Percentiles rank a stretch among this genome's conserved stretches.
These are phyloP conservation scores for Pyrochroa serraticornis DNA, from an alignment of 2,888 invertebrate genomes.

Conservation along the genomic window DNA sequence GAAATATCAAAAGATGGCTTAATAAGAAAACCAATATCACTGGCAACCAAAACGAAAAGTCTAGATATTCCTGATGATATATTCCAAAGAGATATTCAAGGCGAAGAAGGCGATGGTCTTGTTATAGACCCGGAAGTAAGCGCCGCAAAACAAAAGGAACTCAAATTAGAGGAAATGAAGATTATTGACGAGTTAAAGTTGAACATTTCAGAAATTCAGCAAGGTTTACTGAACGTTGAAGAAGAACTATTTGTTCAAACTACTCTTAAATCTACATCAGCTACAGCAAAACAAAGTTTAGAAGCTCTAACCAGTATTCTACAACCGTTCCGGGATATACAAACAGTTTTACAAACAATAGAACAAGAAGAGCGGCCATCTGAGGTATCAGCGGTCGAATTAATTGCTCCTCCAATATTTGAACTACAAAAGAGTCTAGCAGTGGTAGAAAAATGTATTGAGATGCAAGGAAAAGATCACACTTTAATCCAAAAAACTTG, in stretches of 20 bases:
- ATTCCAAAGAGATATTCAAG: conserved; percentile 61
- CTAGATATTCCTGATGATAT: conserved; percentile 54
- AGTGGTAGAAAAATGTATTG: conserved; percentile 72
- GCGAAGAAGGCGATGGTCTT: conserved; percentile 64
- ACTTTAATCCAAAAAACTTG: conserved; percentile 74
- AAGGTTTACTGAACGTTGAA: conserved; percentile 67
- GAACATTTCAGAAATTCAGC: conserved; percentile 60
- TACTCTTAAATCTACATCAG: conserved; percentile 69
- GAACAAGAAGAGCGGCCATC: conserved; percentile 59
- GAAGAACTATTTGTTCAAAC: conserved; percentile 70
- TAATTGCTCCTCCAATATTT: conserved; percentile 65
- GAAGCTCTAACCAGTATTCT: conserved; percentile 68
- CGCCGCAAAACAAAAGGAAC: conserved; percentile 56
- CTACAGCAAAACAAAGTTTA: conserved; percentile 70
- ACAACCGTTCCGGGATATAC: conserved; percentile 68
- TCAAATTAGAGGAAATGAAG: conserved; percentile 50
- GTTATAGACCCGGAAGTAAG: conserved; percentile 61
- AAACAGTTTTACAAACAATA: conserved; percentile 63
- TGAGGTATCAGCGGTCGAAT: conserved; percentile 64
- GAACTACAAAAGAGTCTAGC: conserved; percentile 69
- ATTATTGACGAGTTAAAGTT: conserved; percentile 49
- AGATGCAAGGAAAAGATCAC: conserved; percentile 69
- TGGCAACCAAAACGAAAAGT: conserved; percentile 54
- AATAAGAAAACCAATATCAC: conserved; percentile 31
- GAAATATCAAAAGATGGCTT: conserved; percentile 60